phyloP scores from a whole-genome alignment of 2,113 vertebrate genomes.

The Megalops atlanticus region DNA sequence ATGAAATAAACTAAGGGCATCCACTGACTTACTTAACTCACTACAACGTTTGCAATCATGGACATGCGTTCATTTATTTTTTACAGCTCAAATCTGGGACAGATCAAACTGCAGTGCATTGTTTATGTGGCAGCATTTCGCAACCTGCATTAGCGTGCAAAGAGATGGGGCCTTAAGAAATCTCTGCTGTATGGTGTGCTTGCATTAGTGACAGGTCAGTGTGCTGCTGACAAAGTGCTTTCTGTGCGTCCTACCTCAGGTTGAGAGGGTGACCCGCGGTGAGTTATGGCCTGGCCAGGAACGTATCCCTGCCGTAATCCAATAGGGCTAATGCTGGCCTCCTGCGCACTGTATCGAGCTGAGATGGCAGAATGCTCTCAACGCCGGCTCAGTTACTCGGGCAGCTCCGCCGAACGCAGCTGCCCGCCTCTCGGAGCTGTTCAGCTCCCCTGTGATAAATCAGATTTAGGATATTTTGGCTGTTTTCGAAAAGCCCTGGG shows the following conservation, averaged over 20 bases:
- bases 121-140: not conserved
- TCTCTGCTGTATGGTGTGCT: not conserved
- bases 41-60: not conserved
- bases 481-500: not conserved
- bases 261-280: not conserved
- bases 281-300: not conserved
- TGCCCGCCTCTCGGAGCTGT: not conserved
- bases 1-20: not conserved
- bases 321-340: not conserved
- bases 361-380: slow-evolving; percentile 5
- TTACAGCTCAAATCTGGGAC: not conserved
- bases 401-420: not conserved
- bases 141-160: not conserved
- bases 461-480: not conserved
- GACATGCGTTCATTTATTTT: not conserved
- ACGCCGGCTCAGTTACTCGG: not conserved
- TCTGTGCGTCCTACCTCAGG: not conserved
- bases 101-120: not conserved
- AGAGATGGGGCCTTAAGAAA: not conserved
- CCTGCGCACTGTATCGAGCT: not conserved
- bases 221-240: slow-evolving; percentile 11
- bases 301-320: not conserved
- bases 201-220: slow-evolving; percentile 12
- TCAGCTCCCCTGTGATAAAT: not conserved
- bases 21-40: too few species aligned